Conservation (phyloP, 2,888 invertebrate genomes). For the Apodemia zela region DNA sequence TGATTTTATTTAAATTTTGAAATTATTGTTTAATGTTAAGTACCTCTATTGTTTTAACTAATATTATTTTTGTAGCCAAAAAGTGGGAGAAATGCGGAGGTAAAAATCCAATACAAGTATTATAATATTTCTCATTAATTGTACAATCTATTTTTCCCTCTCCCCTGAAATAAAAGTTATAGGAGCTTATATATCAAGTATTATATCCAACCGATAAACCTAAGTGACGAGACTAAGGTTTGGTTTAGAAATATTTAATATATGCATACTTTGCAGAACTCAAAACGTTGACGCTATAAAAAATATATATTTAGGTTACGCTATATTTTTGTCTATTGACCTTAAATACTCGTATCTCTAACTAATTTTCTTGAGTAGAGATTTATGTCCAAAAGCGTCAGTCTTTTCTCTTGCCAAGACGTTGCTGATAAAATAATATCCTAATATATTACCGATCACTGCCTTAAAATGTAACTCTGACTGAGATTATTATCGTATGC, state of each 20-base stretch:
- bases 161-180: no score
- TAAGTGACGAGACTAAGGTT: not conserved
- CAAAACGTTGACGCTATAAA: not conserved
- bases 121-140: no score
- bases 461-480: constrained; percentile 46
- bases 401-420: constrained; percentile 35
- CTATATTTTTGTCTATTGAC: not conserved
- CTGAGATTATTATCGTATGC: constrained; percentile 34
- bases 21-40: not conserved
- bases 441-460: constrained; percentile 45
- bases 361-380: constrained; percentile 20
- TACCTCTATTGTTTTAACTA: not conserved
- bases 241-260: not conserved
- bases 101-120: no score
- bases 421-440: constrained; percentile 28
- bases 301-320: not conserved
- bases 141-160: no score
- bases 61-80: not conserved
- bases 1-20: not conserved
- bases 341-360: constrained; percentile 23
- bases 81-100: no score
- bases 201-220: no score
- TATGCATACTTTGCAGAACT: not conserved
- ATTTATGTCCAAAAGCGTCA: constrained; percentile 20
- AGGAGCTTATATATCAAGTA: no score